phyloP scores from a whole-genome alignment of 2,113 vertebrate genomes.

The Apodemus sylvaticus region DNA sequence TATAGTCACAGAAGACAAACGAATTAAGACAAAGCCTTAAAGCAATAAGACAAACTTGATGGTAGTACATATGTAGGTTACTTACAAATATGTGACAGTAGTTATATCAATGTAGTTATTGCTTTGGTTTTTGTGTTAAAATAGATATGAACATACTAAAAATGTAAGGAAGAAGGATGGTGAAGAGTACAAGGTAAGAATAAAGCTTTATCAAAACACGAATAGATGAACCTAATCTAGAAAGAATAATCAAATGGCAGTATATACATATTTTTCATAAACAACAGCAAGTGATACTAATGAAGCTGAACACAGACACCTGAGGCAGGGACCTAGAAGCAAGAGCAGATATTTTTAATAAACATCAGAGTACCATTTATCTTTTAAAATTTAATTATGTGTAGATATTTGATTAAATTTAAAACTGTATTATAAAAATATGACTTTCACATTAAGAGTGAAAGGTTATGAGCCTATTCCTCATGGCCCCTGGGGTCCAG shows the following conservation, averaged over 20 bases:
- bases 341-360: neutral
- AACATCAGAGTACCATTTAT: neutral
- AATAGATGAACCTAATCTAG: neutral
- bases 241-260: neutral
- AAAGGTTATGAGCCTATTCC: neutral
- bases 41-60: neutral
- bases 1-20: neutral
- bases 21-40: neutral
- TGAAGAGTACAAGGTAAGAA: neutral
- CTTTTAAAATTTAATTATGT: neutral
- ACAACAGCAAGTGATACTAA: neutral
- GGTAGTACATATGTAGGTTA: neutral
- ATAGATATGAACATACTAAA: neutral
- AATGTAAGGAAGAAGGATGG: neutral
- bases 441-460: neutral
- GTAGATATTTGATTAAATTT: neutral
- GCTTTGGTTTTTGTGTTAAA: neutral
- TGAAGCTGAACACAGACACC: neutral
- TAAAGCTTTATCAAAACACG: conserved; percentile 8
- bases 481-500: neutral
- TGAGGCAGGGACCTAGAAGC: neutral
- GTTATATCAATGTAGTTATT: neutral
- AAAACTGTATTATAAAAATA: neutral
- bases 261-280: neutral
- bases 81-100: conserved; percentile 25